Evolutionary conservation across 2,888 invertebrate species (phyloP), one percentile per base, ranked within the genome.

Genomic region (Agrotis ipsilon): DNA sequence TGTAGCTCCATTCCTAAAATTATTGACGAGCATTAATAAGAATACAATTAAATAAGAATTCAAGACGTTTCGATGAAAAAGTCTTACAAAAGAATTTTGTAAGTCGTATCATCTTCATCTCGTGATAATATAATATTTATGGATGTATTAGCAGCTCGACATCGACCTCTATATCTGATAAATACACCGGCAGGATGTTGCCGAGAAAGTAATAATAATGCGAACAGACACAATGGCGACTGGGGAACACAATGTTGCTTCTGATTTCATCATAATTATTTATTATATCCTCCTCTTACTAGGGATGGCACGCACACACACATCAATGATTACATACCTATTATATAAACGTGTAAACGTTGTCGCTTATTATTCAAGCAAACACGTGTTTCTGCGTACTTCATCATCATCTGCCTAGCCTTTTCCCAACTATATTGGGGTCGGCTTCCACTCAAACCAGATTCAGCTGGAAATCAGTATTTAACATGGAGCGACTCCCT

Each of bases 261-360:
- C 54, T 76, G 62, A 74, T 55, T 59, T 48, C 62, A 59, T 80
- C 49, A 46, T 63, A 74, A 76, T 75, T 74, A 80, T 66, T 54
- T 66, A 73, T 43, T 61, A 52, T 46, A 54, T 79, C 49, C 21
- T n/a, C 7, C 45, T 64, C 13, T 54, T 5, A 2, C 39, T 39
- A 69, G 49, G 63, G 54, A 1, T 59, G 32, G 13, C 39, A 39
- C 39, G 39, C 39, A 39, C 39, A 7, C 32, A 13, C 18, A 13
- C 6, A 7, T 7, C 32, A 1, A 7, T 54, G 32, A 54, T 52
- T 54, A 39, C 39, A 39, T 39, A 39, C 9, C 11, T 39, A 39
- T n/a, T n/a, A n/a, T n/a, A n/a, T 9, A 39, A 39, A 39, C 39
- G 39, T 39, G 39, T 11, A 11, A 5, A 1, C 11, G 39, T 39